These are phyloP conservation scores for Glyptemys insculpta DNA, from an alignment of 2,797 vertebrate genomes.

Conservation along the genomic window DNA sequence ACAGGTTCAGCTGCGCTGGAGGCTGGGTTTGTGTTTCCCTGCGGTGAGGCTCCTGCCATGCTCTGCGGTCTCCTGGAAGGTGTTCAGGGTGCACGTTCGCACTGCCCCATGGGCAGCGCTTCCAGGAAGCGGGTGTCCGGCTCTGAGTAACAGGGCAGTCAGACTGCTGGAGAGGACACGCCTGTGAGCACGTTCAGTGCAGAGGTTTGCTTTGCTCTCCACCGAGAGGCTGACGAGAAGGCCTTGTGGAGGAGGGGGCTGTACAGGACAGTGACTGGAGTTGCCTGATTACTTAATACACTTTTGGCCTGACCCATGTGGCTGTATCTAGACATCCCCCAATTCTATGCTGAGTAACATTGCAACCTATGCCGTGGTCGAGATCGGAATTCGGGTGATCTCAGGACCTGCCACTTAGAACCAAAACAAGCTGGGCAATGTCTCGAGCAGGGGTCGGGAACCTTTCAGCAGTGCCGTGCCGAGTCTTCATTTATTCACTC, in stretches of 20 bases:
- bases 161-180: too few relatives aligned
- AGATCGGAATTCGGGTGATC: accelerated
- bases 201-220: not conserved
- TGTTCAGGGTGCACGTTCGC: not conserved
- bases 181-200: too few relatives aligned
- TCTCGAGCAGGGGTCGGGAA: too few relatives aligned
- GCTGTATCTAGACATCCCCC: not conserved
- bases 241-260: too few relatives aligned
- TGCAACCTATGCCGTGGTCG: not conserved
- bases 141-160: too few relatives aligned
- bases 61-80: not conserved
- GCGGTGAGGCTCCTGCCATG: not conserved
- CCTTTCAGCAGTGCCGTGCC: too few relatives aligned
- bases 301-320: not conserved
- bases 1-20: not conserved
- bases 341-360: not conserved
- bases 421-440: not conserved
- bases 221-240: accelerated
- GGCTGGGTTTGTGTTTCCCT: not conserved
- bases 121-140: not conserved
- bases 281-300: too few relatives aligned
- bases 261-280: too few relatives aligned
- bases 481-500: too few relatives aligned
- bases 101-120: not conserved
- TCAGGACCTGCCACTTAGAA: not conserved